Percentiles rank a stretch among this genome's conserved stretches.
phyloP scores from a whole-genome alignment of 2,113 vertebrate species.

The Arvicanthis niloticus region DNA sequence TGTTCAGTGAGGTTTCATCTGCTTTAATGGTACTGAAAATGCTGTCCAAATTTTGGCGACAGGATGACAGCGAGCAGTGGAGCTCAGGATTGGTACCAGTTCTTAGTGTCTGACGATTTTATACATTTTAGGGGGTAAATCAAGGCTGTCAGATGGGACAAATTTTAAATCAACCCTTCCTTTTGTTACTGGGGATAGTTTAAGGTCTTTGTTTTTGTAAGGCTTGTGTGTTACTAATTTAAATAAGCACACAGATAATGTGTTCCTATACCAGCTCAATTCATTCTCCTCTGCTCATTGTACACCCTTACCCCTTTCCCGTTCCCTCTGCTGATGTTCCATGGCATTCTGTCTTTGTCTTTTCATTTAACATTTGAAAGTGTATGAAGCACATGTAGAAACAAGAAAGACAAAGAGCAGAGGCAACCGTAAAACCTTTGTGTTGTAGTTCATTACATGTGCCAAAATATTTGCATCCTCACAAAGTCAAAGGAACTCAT shows the following conservation, averaged over 20 bases:
- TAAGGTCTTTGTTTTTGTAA: neutral
- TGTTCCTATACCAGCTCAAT: neutral
- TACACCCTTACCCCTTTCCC: neutral
- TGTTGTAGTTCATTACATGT: neutral
- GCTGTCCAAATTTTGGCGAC: slow-evolving; percentile 40
- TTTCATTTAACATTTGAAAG: slow-evolving; percentile 48
- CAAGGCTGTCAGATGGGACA: neutral
- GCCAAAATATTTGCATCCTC: neutral
- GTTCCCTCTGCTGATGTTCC: neutral
- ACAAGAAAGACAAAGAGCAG: neutral
- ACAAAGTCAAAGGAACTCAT: neutral
- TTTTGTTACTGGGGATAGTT: neutral
- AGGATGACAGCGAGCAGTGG: neutral
- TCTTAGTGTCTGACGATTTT: slow-evolving; percentile 13
- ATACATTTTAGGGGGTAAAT: neutral
- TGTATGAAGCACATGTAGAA: neutral
- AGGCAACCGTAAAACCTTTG: neutral
- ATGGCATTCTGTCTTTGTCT: neutral
- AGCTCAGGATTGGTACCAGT: slow-evolving; percentile 26
- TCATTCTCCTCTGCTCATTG: neutral
- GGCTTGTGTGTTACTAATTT: neutral
- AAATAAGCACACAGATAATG: neutral
- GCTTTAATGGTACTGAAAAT: slow-evolving; percentile 48
- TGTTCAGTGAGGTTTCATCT: slow-evolving; percentile 57
- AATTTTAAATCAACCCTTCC: slow-evolving; percentile 20